Evolutionary conservation across 1,140 invertebrate genomes (phyloP).

Genomic region (Lepeophtheirus salmonis): DNA sequence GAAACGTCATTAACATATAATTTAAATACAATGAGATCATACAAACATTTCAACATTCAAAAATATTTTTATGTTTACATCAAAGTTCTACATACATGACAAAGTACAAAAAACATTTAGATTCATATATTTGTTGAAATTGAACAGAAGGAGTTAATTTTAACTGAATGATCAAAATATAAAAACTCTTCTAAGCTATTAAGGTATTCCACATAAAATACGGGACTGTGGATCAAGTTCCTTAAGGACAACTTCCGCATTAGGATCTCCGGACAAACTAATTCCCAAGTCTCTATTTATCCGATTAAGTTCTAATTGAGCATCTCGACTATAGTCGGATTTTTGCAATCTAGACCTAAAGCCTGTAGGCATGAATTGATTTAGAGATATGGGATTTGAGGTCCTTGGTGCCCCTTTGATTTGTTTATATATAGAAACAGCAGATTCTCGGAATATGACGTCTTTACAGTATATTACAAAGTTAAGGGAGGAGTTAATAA

Average conservation of each 20-base stretch:
- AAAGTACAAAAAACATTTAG: too few relatives aligned
- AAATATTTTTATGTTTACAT: too few relatives aligned
- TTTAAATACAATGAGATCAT: too few relatives aligned
- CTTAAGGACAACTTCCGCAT: not conserved
- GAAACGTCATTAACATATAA: too few relatives aligned
- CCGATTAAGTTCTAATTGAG: not conserved
- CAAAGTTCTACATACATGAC: too few relatives aligned
- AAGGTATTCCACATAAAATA: not conserved
- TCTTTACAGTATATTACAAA: slow-evolving; percentile 11
- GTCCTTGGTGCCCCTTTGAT: not conserved
- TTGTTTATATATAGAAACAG: not conserved
- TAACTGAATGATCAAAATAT: too few relatives aligned
- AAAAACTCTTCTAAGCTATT: too few relatives aligned
- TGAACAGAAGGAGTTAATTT: too few relatives aligned
- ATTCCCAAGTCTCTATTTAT: not conserved
- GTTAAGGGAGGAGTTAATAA: slow-evolving; percentile 10
- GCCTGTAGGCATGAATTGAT: not conserved
- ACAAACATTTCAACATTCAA: too few relatives aligned
- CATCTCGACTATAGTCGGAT: not conserved
- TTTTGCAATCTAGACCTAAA: not conserved
- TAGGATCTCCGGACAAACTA: not conserved
- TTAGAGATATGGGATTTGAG: not conserved
- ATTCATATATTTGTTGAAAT: too few relatives aligned
- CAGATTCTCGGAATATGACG: not conserved
- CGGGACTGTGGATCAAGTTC: not conserved